phyloP scores from a whole-genome alignment of 1,140 invertebrate species.

The Cotesia chilonis region DNA sequence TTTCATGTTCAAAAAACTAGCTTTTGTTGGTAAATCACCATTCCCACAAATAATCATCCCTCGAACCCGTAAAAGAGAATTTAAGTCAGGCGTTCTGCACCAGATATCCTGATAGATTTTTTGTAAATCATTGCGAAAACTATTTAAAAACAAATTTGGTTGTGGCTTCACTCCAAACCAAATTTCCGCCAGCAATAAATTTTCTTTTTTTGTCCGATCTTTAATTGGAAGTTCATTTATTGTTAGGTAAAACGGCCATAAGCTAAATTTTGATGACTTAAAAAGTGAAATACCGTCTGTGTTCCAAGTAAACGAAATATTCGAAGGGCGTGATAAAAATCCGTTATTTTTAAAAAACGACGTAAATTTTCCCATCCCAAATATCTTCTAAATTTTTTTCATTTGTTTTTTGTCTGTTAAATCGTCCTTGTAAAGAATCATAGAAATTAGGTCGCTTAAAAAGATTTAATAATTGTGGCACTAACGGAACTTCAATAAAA shows the following conservation, averaged over 20 bases:
- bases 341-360: neutral
- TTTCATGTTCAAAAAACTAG: conserved; percentile 14
- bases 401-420: neutral
- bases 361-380: conserved; percentile 42
- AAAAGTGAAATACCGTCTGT: conserved; percentile 5
- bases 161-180: neutral
- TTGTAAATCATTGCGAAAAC: neutral
- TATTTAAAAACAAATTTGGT: neutral
- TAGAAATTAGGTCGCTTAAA: neutral
- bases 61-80: neutral
- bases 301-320: conserved; percentile 12
- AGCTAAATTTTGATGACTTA: conserved; percentile 9
- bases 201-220: neutral
- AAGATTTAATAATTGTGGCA: conserved; percentile 1
- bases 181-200: neutral
- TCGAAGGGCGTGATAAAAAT: conserved; percentile 3
- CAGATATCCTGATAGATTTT: neutral
- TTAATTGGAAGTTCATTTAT: conserved; percentile 26
- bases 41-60: conserved; percentile 7
- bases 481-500: conserved; percentile 6
- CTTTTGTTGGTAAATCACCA: conserved; percentile 11
- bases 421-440: neutral
- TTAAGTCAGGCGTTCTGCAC: neutral
- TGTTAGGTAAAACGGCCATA: conserved; percentile 22
- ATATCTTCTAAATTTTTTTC: conserved; percentile 32